Conservation (phyloP, 2,888 invertebrate species). For the Ditylenchus weischeri region DNA sequence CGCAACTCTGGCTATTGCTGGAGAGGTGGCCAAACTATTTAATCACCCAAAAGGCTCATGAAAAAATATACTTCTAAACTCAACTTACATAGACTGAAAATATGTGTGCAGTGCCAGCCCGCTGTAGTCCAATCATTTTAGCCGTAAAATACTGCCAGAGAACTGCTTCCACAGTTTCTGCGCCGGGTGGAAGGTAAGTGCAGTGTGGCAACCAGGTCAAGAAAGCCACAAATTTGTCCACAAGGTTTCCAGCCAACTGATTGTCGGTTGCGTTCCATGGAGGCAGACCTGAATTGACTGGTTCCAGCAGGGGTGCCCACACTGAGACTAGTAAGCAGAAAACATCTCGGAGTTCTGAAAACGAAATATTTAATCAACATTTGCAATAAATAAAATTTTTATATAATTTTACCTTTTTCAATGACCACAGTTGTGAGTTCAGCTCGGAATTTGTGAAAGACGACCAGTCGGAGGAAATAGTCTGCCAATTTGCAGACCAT, state of each 20-base stretch:
- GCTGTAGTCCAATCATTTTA: slow-evolving; percentile 34
- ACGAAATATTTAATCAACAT: slow-evolving; percentile 9
- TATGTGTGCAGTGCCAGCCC: slow-evolving; percentile 36
- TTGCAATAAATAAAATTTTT: neutral
- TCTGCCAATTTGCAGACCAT: slow-evolving; percentile 31
- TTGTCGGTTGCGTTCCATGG: slow-evolving; percentile 49
- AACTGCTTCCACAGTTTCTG: slow-evolving; percentile 42
- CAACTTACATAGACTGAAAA: slow-evolving; percentile 31
- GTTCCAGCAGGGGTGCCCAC: slow-evolving; percentile 49
- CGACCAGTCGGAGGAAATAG: slow-evolving; percentile 36
- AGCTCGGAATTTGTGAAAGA: slow-evolving; percentile 30
- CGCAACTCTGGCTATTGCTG: too few relatives aligned
- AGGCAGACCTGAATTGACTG: slow-evolving; percentile 40
- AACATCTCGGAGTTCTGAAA: slow-evolving; percentile 38
- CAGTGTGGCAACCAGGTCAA: slow-evolving; percentile 47
- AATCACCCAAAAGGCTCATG: too few relatives aligned
- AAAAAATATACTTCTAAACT: neutral
- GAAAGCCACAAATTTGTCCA: slow-evolving; percentile 45
- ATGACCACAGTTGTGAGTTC: slow-evolving; percentile 33
- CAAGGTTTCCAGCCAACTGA: slow-evolving; percentile 35
- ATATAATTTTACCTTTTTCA: slow-evolving; percentile 32
- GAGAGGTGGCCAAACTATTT: too few relatives aligned
- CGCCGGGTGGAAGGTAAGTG: slow-evolving; percentile 44
- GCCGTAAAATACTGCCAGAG: slow-evolving; percentile 50
- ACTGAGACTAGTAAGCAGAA: slow-evolving; percentile 39